phyloP scores from a whole-genome alignment of 2,113 vertebrate genomes.

The Pseudorectes ferrugineus region DNA sequence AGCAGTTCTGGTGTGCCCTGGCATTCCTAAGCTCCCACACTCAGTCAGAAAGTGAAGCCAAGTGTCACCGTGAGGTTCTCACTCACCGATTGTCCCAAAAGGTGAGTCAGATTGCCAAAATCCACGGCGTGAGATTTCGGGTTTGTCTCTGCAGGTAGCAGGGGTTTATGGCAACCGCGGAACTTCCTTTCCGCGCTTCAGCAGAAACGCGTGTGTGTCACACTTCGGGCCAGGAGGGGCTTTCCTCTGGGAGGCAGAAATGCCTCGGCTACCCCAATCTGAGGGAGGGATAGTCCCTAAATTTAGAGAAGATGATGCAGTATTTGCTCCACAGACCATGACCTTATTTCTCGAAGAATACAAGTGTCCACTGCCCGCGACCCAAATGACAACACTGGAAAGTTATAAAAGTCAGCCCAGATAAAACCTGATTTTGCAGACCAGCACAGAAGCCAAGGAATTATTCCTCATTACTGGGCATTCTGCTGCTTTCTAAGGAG shows the following conservation, averaged over 20 bases:
- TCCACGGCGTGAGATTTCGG: neutral
- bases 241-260: neutral
- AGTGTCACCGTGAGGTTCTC: neutral
- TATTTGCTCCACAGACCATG: neutral
- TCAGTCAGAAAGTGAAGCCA: neutral
- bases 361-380: neutral
- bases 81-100: neutral
- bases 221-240: neutral
- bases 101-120: neutral
- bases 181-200: neutral
- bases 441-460: neutral
- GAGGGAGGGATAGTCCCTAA: neutral
- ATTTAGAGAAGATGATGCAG: neutral
- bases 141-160: neutral
- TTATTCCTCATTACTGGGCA: neutral
- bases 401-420: neutral
- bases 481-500: conserved; percentile 15
- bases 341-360: neutral
- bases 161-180: neutral
- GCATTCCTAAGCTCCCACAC: neutral
- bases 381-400: neutral
- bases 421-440: neutral
- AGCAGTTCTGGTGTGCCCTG: neutral
- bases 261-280: accelerated
- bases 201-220: neutral